These are phyloP conservation scores for Galaxea fascicularis DNA, from an alignment of 92 coral and sea anemone species.

Conservation along the genomic window DNA sequence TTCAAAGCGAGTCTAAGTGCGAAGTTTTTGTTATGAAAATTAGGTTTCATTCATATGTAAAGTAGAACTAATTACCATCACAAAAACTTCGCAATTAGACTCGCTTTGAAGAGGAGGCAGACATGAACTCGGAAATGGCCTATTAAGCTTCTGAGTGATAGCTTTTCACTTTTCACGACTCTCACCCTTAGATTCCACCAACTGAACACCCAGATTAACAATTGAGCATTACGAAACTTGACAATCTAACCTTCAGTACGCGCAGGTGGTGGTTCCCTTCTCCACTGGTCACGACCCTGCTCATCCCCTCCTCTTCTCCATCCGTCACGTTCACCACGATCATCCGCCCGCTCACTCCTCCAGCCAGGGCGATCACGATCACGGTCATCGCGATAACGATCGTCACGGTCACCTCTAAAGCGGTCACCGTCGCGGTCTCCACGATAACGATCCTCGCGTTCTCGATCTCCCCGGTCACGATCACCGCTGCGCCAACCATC, in stretches of 20 bases:
- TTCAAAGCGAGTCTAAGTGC: too few species aligned
- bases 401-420: conserved; percentile 73
- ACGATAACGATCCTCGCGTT: conserved; percentile 71
- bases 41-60: too few species aligned
- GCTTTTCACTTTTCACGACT: too few species aligned
- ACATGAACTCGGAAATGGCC: too few species aligned
- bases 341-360: conserved; percentile 72
- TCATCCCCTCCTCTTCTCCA: conserved; percentile 66
- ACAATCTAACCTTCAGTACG: conserved; percentile 46
- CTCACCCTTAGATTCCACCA: too few species aligned
- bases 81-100: too few species aligned
- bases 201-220: background rate
- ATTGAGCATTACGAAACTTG: background rate
- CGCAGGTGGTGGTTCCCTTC: conserved; percentile 54
- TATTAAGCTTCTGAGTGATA: too few species aligned
- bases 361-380: conserved; percentile 59
- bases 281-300: conserved; percentile 60
- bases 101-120: too few species aligned
- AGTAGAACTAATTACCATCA: too few species aligned
- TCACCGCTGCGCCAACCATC: conserved; percentile 74
- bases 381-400: conserved; percentile 53
- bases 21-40: too few species aligned
- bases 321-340: conserved; percentile 73
- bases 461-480: conserved; percentile 56
- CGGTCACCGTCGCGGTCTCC: conserved; percentile 70